Evolutionary conservation across 92 coral and sea anemone species (phyloP).

Genomic region (Virgularia gustaviana): DNA sequence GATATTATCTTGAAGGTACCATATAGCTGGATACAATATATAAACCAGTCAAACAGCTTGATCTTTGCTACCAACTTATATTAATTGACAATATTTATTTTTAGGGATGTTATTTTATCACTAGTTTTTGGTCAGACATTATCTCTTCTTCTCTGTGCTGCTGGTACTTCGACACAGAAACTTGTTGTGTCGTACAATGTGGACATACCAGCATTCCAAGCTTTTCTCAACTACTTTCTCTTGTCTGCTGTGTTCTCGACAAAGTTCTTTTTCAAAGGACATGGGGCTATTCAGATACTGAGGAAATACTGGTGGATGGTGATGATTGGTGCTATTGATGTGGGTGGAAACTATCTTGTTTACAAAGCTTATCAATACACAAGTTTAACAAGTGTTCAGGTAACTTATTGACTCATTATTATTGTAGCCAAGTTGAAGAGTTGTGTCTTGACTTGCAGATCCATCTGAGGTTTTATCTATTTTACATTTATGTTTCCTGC

Average conservation of each 20-base stretch:
- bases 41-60: too few species aligned
- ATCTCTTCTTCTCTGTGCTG: constrained; percentile 74
- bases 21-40: too few species aligned
- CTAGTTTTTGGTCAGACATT: constrained; percentile 69
- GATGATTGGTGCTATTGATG: constrained; percentile 70
- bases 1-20: too few species aligned
- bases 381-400: constrained; percentile 95
- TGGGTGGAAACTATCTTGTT: constrained; percentile 78
- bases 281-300: constrained; percentile 41
- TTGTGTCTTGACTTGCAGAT: neutral
- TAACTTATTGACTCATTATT: too few species aligned
- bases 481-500: too few species aligned
- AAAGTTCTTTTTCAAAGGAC: constrained; percentile 49
- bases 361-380: constrained; percentile 94
- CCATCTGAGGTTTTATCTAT: too few species aligned
- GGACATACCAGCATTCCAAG: constrained; percentile 75
- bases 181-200: constrained; percentile 53
- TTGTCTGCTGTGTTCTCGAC: constrained; percentile 55
- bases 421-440: too few species aligned
- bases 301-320: constrained; percentile 81
- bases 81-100: neutral
- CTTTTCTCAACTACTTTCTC: constrained; percentile 68
- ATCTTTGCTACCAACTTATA: neutral
- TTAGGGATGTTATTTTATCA: constrained; percentile 55
- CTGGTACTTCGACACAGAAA: constrained; percentile 74